A percentile compares a stretch with the other conserved stretches of the same genome.
These are phyloP conservation scores for mouse (Mus musculus) DNA, from an alignment of 2,113 vertebrate genomes.

Conservation along the genomic window GRCm39 chr17:52962501-52963000, in stretches of 20 bases:
- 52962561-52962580: not conserved
- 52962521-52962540: conserved; percentile 4
- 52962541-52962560: conserved; percentile 10
- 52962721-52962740: not conserved
- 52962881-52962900: conserved; percentile 52
- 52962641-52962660: not conserved
- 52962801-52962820: not conserved
- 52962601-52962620: not conserved
- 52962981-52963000: conserved; percentile 47
- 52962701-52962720: conserved; percentile 45
- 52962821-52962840: conserved; percentile 41
- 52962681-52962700: not conserved
- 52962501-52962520: not conserved
- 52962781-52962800: conserved; percentile 55
- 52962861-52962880: conserved; percentile 46
- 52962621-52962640: conserved; percentile 27
- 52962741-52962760: not conserved
- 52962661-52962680: not conserved
- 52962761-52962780: not conserved
- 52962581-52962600: conserved; percentile 28
- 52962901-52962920: not conserved
- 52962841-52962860: conserved; percentile 48
- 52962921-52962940: conserved; percentile 33
- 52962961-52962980: not conserved
- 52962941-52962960: conserved; percentile 42